Evolutionary conservation across 2,888 invertebrate genomes (phyloP), one percentile per base, ranked within the genome.

Genomic region (Tetrapedia diversipes): DNA sequence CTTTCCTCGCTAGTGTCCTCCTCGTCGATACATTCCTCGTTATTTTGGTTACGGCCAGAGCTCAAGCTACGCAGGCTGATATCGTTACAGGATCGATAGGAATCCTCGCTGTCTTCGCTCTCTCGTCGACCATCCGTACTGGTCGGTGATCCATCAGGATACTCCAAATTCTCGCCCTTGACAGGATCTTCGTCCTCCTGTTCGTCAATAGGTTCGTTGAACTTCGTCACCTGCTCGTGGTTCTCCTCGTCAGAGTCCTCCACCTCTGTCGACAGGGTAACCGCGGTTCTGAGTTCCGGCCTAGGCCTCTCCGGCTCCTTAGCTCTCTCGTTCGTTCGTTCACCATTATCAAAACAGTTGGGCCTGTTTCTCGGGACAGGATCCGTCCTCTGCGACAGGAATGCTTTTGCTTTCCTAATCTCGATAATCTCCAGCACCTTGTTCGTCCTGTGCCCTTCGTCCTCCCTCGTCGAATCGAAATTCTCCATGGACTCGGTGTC

Each of bases 1-100:
- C 88, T 90, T 14, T 93, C 90, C 14, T 89, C 89, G 61, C 86
- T 93, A 92, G 94, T 86, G 90, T 93, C 89, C 92, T 93, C 90
- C 92, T 94, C 49, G 92, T 93, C 63, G 92, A 93, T 72, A 91
- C 91, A 69, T 92, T 68, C 77, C 0, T 81, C 69, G 6, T 76
- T 79, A 14, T 71, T 77, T 8, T 54, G 32, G 2, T 16, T 4
- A 6, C 68, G 56, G n/a, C 27, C 71, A 1, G n/a, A 32, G 3
- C 53, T 45, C 7, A 65, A 29, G 51, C 29, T 61, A 0, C 51
- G 68, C 29, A 67, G 47, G 43, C 73, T 71, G 16, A 84, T 34
- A 14, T 84, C 83, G 54, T 86, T 85, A 54, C 83, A 59, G 4
- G 87, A 85, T 59, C 67, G 39, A n/a, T 59, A 63, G 4, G 39